A percentile compares a stretch with the other conserved stretches of the same genome.
Evolutionary conservation across 2,113 vertebrate genomes (phyloP).

Genomic region (Eira barbara): DNA sequence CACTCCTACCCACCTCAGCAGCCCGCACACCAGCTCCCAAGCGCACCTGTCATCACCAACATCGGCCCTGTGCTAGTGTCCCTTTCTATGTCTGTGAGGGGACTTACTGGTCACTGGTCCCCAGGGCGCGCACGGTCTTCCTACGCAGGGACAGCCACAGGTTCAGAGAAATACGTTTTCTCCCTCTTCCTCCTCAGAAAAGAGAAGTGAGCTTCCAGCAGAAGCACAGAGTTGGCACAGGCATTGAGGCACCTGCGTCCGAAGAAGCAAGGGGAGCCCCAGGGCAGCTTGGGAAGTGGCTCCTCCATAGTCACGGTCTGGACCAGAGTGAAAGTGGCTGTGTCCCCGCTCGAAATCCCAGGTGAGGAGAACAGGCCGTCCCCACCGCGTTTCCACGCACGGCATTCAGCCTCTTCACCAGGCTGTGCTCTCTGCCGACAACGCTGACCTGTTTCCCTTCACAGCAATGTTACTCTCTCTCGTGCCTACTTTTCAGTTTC

Average conservation of each 20-base stretch:
- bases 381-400: fast-evolving
- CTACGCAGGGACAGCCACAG: neutral
- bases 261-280: fast-evolving
- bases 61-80: fast-evolving
- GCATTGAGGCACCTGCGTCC: fast-evolving
- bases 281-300: fast-evolving
- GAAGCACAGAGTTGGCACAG: too few species aligned
- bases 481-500: neutral
- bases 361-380: neutral
- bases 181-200: neutral
- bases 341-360: fast-evolving
- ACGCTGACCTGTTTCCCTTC: neutral
- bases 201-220: neutral
- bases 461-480: fast-evolving
- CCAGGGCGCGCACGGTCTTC: fast-evolving
- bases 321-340: neutral
- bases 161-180: neutral
- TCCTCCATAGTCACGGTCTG: fast-evolving
- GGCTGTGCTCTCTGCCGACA: neutral
- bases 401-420: fast-evolving
- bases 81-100: neutral
- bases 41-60: too few species aligned
- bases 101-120: fast-evolving
- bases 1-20: too few species aligned
- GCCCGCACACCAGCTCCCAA: fast-evolving